Evolutionary conservation across 2,113 vertebrate species (phyloP).

Genomic region (Mastomys coucha): DNA sequence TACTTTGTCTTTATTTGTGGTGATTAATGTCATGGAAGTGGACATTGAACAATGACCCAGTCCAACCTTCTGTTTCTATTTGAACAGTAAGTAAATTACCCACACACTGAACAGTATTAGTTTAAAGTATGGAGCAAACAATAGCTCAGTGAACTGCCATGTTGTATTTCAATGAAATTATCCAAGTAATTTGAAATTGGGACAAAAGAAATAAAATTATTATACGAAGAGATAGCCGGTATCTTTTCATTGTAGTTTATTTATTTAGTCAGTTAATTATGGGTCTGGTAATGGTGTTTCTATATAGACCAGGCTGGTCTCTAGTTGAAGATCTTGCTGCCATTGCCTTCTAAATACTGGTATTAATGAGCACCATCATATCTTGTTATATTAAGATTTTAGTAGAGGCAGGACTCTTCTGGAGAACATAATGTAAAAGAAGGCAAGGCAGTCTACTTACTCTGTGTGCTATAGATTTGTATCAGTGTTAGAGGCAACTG

Average conservation of each 20-base stretch:
- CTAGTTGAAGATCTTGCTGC: neutral
- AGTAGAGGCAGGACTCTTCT: neutral
- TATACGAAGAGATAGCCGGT: neutral
- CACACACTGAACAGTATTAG: neutral
- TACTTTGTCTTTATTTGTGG: slow-evolving; percentile 59
- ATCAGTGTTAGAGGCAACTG: neutral
- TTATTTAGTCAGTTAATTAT: neutral
- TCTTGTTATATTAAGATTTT: neutral
- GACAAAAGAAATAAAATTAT: neutral
- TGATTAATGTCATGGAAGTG: slow-evolving; percentile 48
- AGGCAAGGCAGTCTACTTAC: neutral
- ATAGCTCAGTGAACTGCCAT: neutral
- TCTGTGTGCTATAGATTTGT: neutral
- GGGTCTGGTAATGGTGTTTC: neutral
- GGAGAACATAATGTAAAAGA: neutral
- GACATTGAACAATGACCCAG: slow-evolving; percentile 6
- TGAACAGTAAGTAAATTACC: neutral
- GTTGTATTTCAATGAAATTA: neutral
- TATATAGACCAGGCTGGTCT: neutral
- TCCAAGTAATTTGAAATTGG: slow-evolving; percentile 11
- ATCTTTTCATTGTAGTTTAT: neutral
- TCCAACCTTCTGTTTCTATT: neutral
- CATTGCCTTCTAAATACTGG: no score
- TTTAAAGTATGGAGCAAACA: slow-evolving; percentile 33
- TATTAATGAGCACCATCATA: neutral